Conservation (phyloP, 1,140 invertebrate genomes). For the Heliconius eleuchia region DNA sequence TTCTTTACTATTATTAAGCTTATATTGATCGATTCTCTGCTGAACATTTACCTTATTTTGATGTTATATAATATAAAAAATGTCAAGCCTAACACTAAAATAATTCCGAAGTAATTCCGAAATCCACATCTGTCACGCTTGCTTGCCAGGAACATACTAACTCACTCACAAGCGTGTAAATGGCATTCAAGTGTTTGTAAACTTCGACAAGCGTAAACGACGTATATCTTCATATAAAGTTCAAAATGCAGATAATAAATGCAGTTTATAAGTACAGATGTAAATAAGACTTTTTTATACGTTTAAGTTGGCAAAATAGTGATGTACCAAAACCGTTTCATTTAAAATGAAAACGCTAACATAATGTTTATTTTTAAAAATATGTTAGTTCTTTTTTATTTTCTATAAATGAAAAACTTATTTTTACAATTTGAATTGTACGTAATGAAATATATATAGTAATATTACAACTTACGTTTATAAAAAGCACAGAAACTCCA, state of each 20-base stretch:
- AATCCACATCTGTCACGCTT: too few relatives aligned
- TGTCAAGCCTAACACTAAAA: too few relatives aligned
- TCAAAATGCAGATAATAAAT: slow-evolving; percentile 37
- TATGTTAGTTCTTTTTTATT: not conserved
- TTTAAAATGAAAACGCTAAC: not conserved
- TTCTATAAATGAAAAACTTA: not conserved
- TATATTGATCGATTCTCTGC: too few relatives aligned
- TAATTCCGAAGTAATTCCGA: too few relatives aligned
- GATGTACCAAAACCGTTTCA: not conserved
- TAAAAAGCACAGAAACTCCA: not conserved
- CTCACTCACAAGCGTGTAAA: too few relatives aligned
- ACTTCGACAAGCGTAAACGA: too few relatives aligned
- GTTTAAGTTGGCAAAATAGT: not conserved
- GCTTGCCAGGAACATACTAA: too few relatives aligned
- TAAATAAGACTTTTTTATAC: not conserved
- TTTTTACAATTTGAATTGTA: not conserved
- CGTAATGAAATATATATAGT: not conserved
- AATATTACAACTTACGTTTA: not conserved
- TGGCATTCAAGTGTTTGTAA: too few relatives aligned
- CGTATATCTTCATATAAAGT: slow-evolving; percentile 12
- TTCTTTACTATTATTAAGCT: too few relatives aligned
- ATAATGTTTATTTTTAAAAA: not conserved
- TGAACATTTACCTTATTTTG: too few relatives aligned
- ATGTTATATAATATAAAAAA: too few relatives aligned
- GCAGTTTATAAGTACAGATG: slow-evolving; percentile 35